Percentiles rank a stretch among this genome's conserved stretches.
These are phyloP conservation scores for Camponotus vicinus DNA, from an alignment of 1,140 invertebrate genomes.

Conservation along the genomic window DNA sequence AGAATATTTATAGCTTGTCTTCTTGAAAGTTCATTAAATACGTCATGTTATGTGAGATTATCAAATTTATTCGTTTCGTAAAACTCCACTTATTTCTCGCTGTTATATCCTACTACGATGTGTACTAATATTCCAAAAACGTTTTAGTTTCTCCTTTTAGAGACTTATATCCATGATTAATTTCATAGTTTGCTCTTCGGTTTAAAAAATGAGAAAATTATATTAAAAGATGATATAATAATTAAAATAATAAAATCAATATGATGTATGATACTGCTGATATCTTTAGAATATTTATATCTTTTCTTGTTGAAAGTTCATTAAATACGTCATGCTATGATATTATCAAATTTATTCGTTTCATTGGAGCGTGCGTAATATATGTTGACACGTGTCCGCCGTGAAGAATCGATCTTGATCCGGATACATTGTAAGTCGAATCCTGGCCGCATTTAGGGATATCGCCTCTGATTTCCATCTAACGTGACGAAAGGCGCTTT, in stretches of 20 bases:
- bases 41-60: background rate
- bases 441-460: background rate
- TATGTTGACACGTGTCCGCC: background rate
- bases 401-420: background rate
- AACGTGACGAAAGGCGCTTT: background rate
- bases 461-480: background rate
- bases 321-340: background rate
- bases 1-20: background rate
- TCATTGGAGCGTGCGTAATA: background rate
- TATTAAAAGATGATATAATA: too few species aligned
- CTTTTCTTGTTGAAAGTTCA: background rate
- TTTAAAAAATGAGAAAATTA: background rate
- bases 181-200: background rate
- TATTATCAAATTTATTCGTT: background rate
- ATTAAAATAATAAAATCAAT: too few species aligned
- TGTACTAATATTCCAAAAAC: background rate
- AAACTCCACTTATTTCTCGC: too few species aligned
- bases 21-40: background rate
- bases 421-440: background rate
- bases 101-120: too few species aligned
- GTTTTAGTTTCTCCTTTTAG: background rate
- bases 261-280: background rate
- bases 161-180: background rate
- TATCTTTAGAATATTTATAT: background rate
- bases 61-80: background rate